Conservation (phyloP, 2,797 vertebrate species). For the Aldrovandia affinis region DNA sequence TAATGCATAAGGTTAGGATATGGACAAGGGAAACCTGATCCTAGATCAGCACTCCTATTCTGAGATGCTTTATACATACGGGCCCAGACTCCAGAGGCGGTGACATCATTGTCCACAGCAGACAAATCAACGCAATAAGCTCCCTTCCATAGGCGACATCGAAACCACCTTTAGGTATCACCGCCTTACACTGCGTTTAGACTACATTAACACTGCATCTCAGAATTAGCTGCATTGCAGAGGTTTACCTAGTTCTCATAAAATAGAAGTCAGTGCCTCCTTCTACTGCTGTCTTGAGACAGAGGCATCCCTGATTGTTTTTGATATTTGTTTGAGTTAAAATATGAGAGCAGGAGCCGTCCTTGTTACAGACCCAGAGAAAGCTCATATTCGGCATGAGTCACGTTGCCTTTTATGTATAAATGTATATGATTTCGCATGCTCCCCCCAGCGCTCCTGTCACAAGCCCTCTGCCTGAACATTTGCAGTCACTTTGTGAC, state of each 20-base stretch:
- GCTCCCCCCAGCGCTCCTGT: background rate
- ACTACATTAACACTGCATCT: background rate
- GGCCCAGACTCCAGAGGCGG: background rate
- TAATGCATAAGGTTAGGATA: no score
- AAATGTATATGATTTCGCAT: background rate
- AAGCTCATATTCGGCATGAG: conserved; percentile 5
- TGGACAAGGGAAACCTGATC: no score
- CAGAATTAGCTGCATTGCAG: background rate
- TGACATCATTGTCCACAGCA: background rate
- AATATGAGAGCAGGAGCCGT: background rate
- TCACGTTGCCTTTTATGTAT: background rate
- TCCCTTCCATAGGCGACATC: background rate
- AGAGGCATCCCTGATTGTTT: background rate
- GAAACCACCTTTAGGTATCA: background rate
- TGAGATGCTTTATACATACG: no score
- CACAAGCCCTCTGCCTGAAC: background rate
- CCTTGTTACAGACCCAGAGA: background rate
- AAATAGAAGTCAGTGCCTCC: background rate
- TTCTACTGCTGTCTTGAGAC: background rate
- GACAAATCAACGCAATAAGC: background rate
- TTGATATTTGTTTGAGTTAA: background rate
- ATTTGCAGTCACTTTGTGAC: background rate
- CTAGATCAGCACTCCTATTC: no score
- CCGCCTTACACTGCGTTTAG: background rate
- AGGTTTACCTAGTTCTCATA: background rate